phyloP scores from a whole-genome alignment of 2,113 vertebrate genomes.

The Solea senegalensis region DNA sequence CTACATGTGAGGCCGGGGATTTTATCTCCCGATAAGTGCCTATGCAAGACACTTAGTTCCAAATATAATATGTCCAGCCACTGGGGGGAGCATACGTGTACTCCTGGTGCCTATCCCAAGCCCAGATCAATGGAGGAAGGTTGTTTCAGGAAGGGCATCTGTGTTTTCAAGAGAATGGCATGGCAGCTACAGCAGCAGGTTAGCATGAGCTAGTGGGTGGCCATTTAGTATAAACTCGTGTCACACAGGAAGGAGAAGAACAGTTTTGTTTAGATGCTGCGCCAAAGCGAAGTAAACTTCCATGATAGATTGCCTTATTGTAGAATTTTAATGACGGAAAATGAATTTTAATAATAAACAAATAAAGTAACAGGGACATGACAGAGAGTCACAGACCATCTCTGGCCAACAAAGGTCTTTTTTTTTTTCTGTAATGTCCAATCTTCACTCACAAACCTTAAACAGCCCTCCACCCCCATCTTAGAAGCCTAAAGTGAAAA shows the following conservation, averaged over 20 bases:
- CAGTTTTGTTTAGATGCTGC: slow-evolving; percentile 9
- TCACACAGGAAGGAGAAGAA: slow-evolving; percentile 5
- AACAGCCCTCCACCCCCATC: slow-evolving; percentile 5
- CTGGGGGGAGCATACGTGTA: no score
- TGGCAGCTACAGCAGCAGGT: neutral
- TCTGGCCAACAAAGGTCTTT: slow-evolving; percentile 12
- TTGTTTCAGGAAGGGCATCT: no score
- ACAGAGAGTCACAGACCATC: neutral
- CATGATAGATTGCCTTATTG: neutral
- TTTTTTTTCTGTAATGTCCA: slow-evolving; percentile 6
- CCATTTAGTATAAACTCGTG: neutral
- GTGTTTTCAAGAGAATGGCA: neutral
- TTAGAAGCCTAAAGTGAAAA: slow-evolving; percentile 67
- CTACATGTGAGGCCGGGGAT: no score
- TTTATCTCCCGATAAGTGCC: no score
- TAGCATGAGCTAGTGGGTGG: neutral
- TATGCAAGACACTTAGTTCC: no score
- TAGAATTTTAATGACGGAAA: neutral
- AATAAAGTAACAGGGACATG: neutral
- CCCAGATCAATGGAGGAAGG: no score
- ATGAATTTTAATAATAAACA: neutral
- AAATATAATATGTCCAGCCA: no score
- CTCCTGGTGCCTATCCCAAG: no score
- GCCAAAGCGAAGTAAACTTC: slow-evolving; percentile 14
- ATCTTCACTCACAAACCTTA: slow-evolving; percentile 11